Base-by-base conservation (phyloP, 37 sponge, comb jelly and placozoan species). In the Theonella swinhoei region DNA sequence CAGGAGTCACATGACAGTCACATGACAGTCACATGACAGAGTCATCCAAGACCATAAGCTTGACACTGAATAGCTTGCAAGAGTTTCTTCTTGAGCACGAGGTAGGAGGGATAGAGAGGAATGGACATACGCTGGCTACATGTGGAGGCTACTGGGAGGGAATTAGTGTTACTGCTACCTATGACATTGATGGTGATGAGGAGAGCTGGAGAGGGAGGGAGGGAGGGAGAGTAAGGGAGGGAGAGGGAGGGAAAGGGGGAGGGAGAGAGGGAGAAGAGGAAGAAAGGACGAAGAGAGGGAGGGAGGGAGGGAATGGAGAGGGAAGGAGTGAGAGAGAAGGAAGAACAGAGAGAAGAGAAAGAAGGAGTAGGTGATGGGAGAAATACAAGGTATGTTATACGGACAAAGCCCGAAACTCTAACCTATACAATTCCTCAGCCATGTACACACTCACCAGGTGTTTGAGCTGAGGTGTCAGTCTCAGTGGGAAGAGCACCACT, bases 111-210 rank as follows among this genome's bases (percentile, higher is more conserved):
- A 71, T 96, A 96, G 65, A 93, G 89, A 31, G 97, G 97, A 25
- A 96, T 83, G 42, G 89, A 91, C 78, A 96, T 91, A 1, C 94
- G 75, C 81, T 91, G 93, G 67, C 97, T 88, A 81, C 97, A 96
- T 70, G 97, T 96, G 30, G 97, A 92, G 25, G 97, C 93, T 28
- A 93, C 91, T 3, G 97, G 97, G 39, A 96, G 94, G 2, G 93
- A 83, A 24, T 92, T 84, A 22, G 64, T 29, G 85, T 88, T 84
- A 31, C 81, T 33, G 59, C 81, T 70, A 3, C 84, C 77, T 30
- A 92, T 92, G 25, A 92, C 92, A 73, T 92, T 88, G 65, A 92
- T 74, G 1, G 81, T 81, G 38, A 92, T 88, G 1, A 72, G 63
- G 20, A 83, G 39, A 31, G 83, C 86, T 90, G 70, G 65, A 59